Conservation (phyloP, 2,113 vertebrate genomes). For the Paralichthys olivaceus region DNA sequence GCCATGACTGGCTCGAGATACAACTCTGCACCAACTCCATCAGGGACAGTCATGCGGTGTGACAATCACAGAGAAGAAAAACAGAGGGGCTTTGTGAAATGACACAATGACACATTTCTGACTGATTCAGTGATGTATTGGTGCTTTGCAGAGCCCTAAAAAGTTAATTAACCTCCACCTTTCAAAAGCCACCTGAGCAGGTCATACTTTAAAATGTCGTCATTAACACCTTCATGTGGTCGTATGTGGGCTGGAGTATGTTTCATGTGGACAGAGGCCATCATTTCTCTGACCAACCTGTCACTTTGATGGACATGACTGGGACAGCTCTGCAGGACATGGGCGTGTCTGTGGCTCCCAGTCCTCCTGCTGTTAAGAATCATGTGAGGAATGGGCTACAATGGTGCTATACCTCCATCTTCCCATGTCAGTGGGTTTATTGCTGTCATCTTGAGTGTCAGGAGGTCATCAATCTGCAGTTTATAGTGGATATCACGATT, state of each 20-base stretch:
- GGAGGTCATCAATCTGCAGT: slow-evolving; percentile 37
- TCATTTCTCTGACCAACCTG: slow-evolving; percentile 46
- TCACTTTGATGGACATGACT: slow-evolving; percentile 59
- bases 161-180: slow-evolving; percentile 21
- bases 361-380: slow-evolving; percentile 26
- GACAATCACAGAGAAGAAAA: slow-evolving; percentile 17
- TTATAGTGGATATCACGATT: slow-evolving; percentile 31
- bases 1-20: slow-evolving; percentile 12
- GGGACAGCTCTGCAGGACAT: slow-evolving; percentile 28
- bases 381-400: slow-evolving; percentile 42
- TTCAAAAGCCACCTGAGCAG: slow-evolving; percentile 1
- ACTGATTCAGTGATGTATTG: slow-evolving; percentile 11
- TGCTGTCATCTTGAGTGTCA: slow-evolving; percentile 53
- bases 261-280: slow-evolving; percentile 34
- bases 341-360: slow-evolving; percentile 30
- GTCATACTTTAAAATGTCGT: slow-evolving; percentile 16
- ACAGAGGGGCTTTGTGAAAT: slow-evolving; percentile 11
- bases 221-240: slow-evolving; percentile 41
- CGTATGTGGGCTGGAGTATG: slow-evolving; percentile 45
- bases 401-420: slow-evolving; percentile 47
- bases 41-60: slow-evolving; percentile 9
- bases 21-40: slow-evolving; percentile 24
- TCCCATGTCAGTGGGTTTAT: slow-evolving; percentile 61
- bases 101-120: slow-evolving; percentile 7
- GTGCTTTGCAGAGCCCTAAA: slow-evolving; percentile 3